Percentiles rank a stretch among this genome's conserved stretches.
Evolutionary conservation across 2,113 vertebrate genomes (phyloP).

Genomic region (Axis porcinus): DNA sequence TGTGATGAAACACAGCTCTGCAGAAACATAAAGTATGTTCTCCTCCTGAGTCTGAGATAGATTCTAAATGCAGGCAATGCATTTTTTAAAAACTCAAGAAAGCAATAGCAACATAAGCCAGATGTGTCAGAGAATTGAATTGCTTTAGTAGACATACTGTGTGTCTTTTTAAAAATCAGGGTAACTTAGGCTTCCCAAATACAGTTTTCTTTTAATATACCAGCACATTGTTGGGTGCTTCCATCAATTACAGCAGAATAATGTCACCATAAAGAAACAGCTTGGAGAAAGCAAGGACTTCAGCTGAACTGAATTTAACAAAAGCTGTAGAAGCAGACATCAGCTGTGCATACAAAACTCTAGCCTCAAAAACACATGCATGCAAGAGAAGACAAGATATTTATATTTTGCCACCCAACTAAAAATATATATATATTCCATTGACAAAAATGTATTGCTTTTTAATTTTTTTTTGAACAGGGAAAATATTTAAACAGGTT

Average conservation of each 20-base stretch:
- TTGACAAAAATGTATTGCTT: neutral
- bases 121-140: neutral
- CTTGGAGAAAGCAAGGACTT: neutral
- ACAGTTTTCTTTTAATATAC: conserved; percentile 17
- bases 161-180: neutral
- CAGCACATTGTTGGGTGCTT: neutral
- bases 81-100: neutral
- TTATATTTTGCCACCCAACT: neutral
- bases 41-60: conserved; percentile 1
- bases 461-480: neutral
- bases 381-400: neutral
- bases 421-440: neutral
- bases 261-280: neutral
- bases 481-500: neutral
- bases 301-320: neutral
- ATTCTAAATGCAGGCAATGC: neutral
- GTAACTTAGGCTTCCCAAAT: conserved; percentile 16
- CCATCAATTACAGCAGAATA: neutral
- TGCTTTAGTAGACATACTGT: neutral
- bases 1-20: conserved; percentile 48
- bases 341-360: neutral
- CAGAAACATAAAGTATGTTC: conserved; percentile 26
- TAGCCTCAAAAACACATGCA: neutral
- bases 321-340: neutral
- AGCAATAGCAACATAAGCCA: neutral